Evolutionary conservation across 2,888 invertebrate genomes (phyloP).

Genomic region (Gymnoscelis rufifasciata): DNA sequence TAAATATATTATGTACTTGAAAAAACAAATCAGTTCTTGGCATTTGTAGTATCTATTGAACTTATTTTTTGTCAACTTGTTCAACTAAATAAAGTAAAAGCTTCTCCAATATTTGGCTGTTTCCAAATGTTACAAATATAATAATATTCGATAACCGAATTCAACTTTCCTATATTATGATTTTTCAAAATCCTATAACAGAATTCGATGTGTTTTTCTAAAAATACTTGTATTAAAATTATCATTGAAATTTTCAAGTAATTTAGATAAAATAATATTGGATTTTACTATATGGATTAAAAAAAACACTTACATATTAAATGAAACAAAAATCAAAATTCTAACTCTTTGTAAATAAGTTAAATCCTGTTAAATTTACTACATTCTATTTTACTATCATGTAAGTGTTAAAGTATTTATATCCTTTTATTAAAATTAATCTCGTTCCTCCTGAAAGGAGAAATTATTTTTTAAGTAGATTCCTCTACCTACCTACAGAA

Average conservation of each 20-base stretch:
- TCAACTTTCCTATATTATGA: too few species aligned
- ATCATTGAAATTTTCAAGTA: too few species aligned
- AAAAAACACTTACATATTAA: conserved; percentile 5
- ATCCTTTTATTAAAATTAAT: conserved; percentile 61
- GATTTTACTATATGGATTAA: too few species aligned
- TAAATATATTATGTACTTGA: background rate
- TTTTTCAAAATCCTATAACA: too few species aligned
- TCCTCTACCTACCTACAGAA: background rate
- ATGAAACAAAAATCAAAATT: conserved; percentile 18
- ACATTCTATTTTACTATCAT: conserved; percentile 77
- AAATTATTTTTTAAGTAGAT: conserved; percentile 21
- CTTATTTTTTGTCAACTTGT: conserved; percentile 11
- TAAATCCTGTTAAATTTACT: conserved; percentile 76
- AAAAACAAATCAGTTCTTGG: conserved; percentile 2
- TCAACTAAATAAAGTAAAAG: conserved; percentile 1
- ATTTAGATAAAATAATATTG: too few species aligned
- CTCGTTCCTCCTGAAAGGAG: conserved; percentile 54
- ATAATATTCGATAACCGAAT: background rate
- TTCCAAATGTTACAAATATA: conserved; percentile 4
- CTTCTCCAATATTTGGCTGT: conserved; percentile 7
- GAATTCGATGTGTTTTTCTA: too few species aligned
- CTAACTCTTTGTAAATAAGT: conserved; percentile 67
- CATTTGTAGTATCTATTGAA: background rate
- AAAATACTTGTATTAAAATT: too few species aligned
- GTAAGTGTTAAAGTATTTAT: conserved; percentile 75